Percentiles rank a stretch among this genome's conserved stretches.
phyloP scores from a whole-genome alignment of 2,113 vertebrate genomes.

The Mugil cephalus region DNA sequence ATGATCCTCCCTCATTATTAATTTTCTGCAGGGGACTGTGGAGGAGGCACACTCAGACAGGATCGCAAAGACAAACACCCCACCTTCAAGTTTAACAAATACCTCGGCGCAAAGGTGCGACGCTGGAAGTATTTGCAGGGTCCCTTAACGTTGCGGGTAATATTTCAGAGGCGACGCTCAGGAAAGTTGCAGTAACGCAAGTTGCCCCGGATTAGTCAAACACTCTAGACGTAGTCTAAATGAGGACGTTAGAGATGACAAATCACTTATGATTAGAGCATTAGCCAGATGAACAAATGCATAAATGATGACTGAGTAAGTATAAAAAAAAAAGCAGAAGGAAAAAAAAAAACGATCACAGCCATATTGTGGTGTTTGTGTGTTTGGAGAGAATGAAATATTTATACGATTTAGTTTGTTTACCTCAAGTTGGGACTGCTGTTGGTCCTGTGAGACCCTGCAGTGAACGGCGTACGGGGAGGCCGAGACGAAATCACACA shows the following conservation, averaged over 20 bases:
- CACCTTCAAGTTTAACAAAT: slow-evolving; percentile 65
- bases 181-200: slow-evolving; percentile 52
- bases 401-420: slow-evolving; percentile 75
- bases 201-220: slow-evolving; percentile 76
- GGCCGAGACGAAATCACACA: slow-evolving; percentile 42
- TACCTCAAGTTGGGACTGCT: slow-evolving; percentile 56
- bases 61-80: slow-evolving; percentile 56
- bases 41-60: slow-evolving; percentile 48
- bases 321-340: neutral
- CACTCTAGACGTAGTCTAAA: slow-evolving; percentile 55
- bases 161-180: slow-evolving; percentile 58
- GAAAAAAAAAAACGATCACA: slow-evolving; percentile 47
- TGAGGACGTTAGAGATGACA: slow-evolving; percentile 73
- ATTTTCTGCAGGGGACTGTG: slow-evolving; percentile 61
- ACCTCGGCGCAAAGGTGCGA: slow-evolving; percentile 65
- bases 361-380: slow-evolving; percentile 64
- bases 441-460: slow-evolving; percentile 58
- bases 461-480: slow-evolving; percentile 43
- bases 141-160: slow-evolving; percentile 68
- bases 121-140: slow-evolving; percentile 61
- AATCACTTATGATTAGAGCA: slow-evolving; percentile 76
- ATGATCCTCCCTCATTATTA: slow-evolving; percentile 63
- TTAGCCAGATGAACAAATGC: slow-evolving; percentile 81
- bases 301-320: slow-evolving; percentile 72
- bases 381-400: slow-evolving; percentile 70